Evolutionary conservation across 1,140 invertebrate species (phyloP).

Genomic region (Paracyclopina nana): DNA sequence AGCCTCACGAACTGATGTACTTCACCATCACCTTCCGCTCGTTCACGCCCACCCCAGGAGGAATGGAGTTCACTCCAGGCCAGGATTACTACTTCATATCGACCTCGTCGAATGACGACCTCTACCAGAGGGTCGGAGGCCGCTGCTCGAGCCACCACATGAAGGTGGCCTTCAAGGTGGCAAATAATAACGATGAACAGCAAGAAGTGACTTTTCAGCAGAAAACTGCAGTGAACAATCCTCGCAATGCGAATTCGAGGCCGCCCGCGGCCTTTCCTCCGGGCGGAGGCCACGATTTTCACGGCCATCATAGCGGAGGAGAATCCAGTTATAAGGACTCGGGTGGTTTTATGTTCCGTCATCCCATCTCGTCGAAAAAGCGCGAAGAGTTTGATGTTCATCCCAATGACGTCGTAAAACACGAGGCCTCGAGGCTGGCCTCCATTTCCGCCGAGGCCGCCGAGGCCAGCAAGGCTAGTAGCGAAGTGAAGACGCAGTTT

Average conservation of each 20-base stretch:
- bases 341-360: too few relatives aligned
- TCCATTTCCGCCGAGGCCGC: neutral
- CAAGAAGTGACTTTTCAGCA: too few relatives aligned
- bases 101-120: conserved; percentile 69
- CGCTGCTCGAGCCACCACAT: conserved; percentile 77
- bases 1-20: conserved; percentile 70
- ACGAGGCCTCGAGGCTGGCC: conserved; percentile 10
- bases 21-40: conserved; percentile 90
- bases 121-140: conserved; percentile 69
- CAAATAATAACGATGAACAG: neutral
- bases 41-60: conserved; percentile 82
- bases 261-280: neutral
- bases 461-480: too few relatives aligned
- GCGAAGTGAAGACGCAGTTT: too few relatives aligned
- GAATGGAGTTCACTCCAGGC: conserved; percentile 76
- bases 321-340: neutral
- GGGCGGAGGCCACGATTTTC: neutral
- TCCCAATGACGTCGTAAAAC: conserved; percentile 13
- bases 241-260: neutral
- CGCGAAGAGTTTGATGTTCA: conserved; percentile 5
- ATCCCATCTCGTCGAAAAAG: neutral
- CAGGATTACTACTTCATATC: conserved; percentile 92
- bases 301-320: neutral
- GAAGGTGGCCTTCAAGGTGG: conserved; percentile 71
- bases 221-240: too few relatives aligned